Evolutionary conservation across 1,140 invertebrate genomes (phyloP), one percentile per base, ranked within the genome.

Genomic region (Drosophila ananassae): DNA sequence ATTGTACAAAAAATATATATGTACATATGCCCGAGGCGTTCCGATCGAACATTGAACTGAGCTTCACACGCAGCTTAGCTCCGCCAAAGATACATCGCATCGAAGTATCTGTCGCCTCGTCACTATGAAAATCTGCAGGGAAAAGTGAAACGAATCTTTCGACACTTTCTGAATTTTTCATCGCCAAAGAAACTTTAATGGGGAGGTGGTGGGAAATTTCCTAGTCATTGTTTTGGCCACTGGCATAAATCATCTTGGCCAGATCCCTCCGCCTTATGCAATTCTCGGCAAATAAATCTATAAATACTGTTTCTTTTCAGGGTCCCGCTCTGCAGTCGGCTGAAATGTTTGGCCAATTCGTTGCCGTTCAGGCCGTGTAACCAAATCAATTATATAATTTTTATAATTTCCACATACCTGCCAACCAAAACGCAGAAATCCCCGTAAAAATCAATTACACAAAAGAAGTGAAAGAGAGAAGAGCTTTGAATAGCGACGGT

Each of bases 51-150:
- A 85, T 80, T 84, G 81, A 84, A 85, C 81, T 64, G 68, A 12
- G 68, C 75, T 81, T 85, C 77, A 74, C 79, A 82, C 78, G 78
- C 78, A 74, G 79, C 79, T 80, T 78, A 67, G 21, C 53, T 24
- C 61, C 25, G 0, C 50, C 22, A 63, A 51, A 47, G 39, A 41
- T 17, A 41, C 39, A 71, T 53, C 21, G 32, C 48, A 32, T 72
- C 74, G 69, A 75, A 30, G 69, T 67, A 74, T 78, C 67, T 58
- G 74, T 47, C 44, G 44, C 60, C 76, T 75, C 9, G 75, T 76
- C 79, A 79, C 61, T 72, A 53, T 54, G 60, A 58, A 81, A 67
- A 61, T 54, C 51, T n/a, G 34, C 48, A 28, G 50, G 58, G 59
- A 57, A 57, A 61, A 58, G 51, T 63, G 34, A 78, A 73, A 68